Evolutionary conservation across 53 echinoderm and acorn worm genomes (phyloP), one percentile per base, ranked within the genome.

Genomic region (Holothuria leucospilota): DNA sequence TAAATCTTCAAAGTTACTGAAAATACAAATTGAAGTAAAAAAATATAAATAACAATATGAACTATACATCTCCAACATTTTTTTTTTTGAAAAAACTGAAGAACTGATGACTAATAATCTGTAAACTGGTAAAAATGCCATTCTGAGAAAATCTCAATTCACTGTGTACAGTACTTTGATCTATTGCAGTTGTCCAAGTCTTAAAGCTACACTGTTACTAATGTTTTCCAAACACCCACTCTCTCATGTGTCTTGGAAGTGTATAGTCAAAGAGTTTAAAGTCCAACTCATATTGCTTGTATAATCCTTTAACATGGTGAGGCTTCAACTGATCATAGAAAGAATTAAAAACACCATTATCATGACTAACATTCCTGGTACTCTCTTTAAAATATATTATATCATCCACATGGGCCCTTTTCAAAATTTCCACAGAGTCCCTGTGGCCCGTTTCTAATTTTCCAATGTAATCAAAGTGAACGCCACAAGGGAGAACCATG

Each of bases 381-480:
- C 82, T 87, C 12, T 71, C 72, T 82, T 77, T 89, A 63, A 94
- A 94, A 39, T 92, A 89, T 71, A 94, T 77, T 13, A 93, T 63
- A 65, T 90, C 88, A 68, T 95, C 95, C 18, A 92, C 90, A 13
- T 93, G 72, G 15, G 90, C 84, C 73, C 85, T 82, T 18, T 92
- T 59, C 63, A 95, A 81, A 28, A 95, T 90, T 85, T 93, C 74
- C 29, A 81, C 78, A 7, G 95, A 87, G 58, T 95, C 95, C 52
- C 82, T 85, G 46, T 90, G 82, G 5, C 86, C 86, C 0, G 92
- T 93, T 63, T 95, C 95, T 16, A 92, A 52, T 69, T 93, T 95
- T 28, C 92, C 95, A 46, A 95, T 95, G 66, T 85, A 90, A 39
- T 95, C 92, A 85, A 93, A 95, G 11, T 91, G 46, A 13, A 95